Evolutionary conservation across 2,888 invertebrate species (phyloP), one percentile per base, ranked within the genome.

Genomic region (Brachyptera risi): DNA sequence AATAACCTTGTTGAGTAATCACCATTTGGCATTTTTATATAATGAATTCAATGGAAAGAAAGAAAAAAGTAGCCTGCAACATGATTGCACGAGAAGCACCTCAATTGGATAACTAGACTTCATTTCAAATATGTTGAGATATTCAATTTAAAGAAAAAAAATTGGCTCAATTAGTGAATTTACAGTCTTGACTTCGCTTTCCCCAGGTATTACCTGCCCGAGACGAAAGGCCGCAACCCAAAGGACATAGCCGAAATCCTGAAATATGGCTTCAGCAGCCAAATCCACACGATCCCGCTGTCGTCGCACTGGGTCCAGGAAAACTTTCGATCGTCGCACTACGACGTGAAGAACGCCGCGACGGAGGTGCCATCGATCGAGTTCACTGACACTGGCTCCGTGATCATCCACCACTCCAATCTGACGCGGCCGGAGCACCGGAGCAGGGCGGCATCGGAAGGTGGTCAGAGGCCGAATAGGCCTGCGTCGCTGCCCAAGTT

Each of bases 181-280:
- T n/a, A n/a, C n/a, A n/a, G n/a, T n/a, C n/a, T n/a, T n/a, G n/a
- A n/a, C n/a, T 13, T 4, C 50, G n/a, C n/a, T 50, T 67, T 72
- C 78, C 23, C 65, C 71, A 88, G 88, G 70, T 72, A 80, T 47
- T 89, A 87, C 73, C 78, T 90, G 69, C 90, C 90, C 3, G 90
- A 90, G 75, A 90, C 90, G 0, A 79, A 83, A 65, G 86, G 86
- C n/a, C 81, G 78, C 66, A 83, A 85, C 65, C 83, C 88, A 0
- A 74, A 78, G 1, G 84, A 88, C 66, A 79, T 89, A 40, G 80
- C 84, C 0, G 78, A 80, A 38, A 72, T 84, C 3, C 82, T 88
- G 68, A 78, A 81, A 11, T 77, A 80, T 67, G 88, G 89, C 17
- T 80, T 89, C 64, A 42, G 44, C 13, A 64, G 64, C 24, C 38